A percentile compares a stretch with the other conserved stretches of the same genome.
Conservation (phyloP, 1,140 invertebrate species). For the Trachymyrmex cornetzi region DNA sequence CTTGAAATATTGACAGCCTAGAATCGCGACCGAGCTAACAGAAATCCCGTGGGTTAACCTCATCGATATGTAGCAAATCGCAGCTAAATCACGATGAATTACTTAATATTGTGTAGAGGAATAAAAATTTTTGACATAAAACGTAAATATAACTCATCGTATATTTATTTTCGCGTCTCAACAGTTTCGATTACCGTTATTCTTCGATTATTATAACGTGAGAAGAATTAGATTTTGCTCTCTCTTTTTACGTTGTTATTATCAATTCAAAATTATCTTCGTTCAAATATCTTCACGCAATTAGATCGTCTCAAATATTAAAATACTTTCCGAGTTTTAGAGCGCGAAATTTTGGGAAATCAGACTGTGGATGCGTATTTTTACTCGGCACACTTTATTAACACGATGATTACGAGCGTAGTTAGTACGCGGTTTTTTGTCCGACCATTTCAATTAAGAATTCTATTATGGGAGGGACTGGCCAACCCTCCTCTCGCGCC, state of each 20-base stretch:
- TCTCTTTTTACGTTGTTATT: not conserved
- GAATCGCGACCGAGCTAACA: slow-evolving; percentile 40
- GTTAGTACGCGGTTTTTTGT: slow-evolving; percentile 1
- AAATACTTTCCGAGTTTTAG: not conserved
- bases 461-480: slow-evolving; percentile 39
- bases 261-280: not conserved
- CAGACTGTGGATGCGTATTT: not conserved
- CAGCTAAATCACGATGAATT: slow-evolving; percentile 39
- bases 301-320: not conserved
- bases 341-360: not conserved
- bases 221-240: not conserved
- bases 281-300: not conserved
- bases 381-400: slow-evolving; percentile 30
- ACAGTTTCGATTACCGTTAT: not conserved
- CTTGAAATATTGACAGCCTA: slow-evolving; percentile 49
- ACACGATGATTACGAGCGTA: slow-evolving; percentile 35
- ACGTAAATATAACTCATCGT: not conserved
- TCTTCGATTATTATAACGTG: not conserved
- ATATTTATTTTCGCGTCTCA: not conserved
- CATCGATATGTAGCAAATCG: slow-evolving; percentile 42
- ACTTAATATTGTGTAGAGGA: not conserved
- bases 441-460: slow-evolving; percentile 50
- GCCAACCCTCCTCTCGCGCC: slow-evolving; percentile 6
- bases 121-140: not conserved
- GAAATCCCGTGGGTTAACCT: slow-evolving; percentile 40